phyloP scores from a whole-genome alignment of 1,140 invertebrate genomes.

The Brachionus rubens region DNA sequence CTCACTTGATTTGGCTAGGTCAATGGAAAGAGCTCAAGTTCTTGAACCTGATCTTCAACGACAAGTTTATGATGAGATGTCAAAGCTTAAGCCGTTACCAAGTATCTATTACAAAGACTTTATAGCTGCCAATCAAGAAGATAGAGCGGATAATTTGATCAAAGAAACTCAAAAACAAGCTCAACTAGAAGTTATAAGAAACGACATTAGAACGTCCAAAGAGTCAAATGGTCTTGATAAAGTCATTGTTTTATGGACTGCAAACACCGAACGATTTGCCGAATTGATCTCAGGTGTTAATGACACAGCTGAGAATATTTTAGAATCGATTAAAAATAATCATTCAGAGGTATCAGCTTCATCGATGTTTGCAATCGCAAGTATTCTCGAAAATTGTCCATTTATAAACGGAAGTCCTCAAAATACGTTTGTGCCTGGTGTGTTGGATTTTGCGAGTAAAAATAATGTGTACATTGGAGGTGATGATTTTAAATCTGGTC shows the following conservation, averaged over 20 bases:
- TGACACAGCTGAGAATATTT: conserved; percentile 75
- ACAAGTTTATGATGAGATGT: conserved; percentile 72
- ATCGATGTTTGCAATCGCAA: conserved; percentile 84
- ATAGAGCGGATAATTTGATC: conserved; percentile 79
- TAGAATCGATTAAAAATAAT: conserved; percentile 72
- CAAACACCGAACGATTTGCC: conserved; percentile 87
- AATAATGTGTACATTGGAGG: conserved; percentile 78
- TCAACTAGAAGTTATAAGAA: conserved; percentile 27
- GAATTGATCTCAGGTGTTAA: conserved; percentile 74
- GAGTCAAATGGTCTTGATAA: conserved; percentile 67
- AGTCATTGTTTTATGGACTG: conserved; percentile 88
- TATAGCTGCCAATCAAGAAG: conserved; percentile 89
- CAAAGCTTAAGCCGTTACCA: conserved; percentile 72
- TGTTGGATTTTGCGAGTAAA: conserved; percentile 76
- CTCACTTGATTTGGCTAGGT: conserved; percentile 73
- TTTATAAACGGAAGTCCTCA: conserved; percentile 96
- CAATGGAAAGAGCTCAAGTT: conserved; percentile 75
- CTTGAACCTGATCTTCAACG: conserved; percentile 64
- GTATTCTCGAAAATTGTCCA: conserved; percentile 75
- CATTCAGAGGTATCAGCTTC: conserved; percentile 83
- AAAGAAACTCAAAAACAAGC: not conserved
- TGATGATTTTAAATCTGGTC: conserved; percentile 64
- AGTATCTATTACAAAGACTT: conserved; percentile 85
- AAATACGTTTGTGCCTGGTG: conserved; percentile 87
- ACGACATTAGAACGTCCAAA: conserved; percentile 80